phyloP scores from a whole-genome alignment of 2,113 vertebrate species.

The Galeopterus variegatus region DNA sequence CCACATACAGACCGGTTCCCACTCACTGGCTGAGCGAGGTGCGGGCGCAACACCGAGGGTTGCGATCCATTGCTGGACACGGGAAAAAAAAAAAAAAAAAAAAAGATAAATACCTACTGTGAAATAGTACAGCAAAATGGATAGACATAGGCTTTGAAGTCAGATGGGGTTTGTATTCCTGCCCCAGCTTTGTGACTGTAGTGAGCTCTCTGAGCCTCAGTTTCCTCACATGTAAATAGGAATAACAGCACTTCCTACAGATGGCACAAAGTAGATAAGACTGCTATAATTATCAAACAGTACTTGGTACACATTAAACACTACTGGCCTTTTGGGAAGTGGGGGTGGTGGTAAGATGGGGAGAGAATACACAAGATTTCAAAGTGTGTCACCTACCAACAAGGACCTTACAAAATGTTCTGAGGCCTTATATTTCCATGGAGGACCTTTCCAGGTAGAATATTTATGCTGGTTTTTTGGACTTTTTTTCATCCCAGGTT shows the following conservation, averaged over 20 bases:
- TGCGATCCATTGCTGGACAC: too few relatives aligned
- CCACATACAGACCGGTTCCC: too few relatives aligned
- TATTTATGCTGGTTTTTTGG: background rate
- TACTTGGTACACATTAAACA: too few relatives aligned
- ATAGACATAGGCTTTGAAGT: background rate
- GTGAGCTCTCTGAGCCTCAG: background rate
- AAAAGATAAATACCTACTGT: accelerated
- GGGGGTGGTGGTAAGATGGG: background rate
- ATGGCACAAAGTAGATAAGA: background rate
- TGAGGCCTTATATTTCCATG: background rate
- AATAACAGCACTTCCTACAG: background rate
- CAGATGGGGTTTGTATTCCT: background rate
- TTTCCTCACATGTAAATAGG: conserved; percentile 4
- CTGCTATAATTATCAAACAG: background rate
- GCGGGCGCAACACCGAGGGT: too few relatives aligned
- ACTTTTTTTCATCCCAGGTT: conserved; percentile 62
- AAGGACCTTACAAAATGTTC: background rate
- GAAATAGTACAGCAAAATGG: background rate
- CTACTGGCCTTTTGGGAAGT: background rate
- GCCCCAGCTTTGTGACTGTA: background rate
- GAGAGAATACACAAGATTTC: background rate
- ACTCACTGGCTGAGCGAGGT: too few relatives aligned
- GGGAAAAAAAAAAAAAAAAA: too few relatives aligned
- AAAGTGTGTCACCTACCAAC: background rate
- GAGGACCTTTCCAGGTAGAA: background rate